A percentile compares a stretch with the other conserved stretches of the same genome.
These are phyloP conservation scores for Hepsetus odoe DNA, from an alignment of 2,113 vertebrate species.

Conservation along the genomic window DNA sequence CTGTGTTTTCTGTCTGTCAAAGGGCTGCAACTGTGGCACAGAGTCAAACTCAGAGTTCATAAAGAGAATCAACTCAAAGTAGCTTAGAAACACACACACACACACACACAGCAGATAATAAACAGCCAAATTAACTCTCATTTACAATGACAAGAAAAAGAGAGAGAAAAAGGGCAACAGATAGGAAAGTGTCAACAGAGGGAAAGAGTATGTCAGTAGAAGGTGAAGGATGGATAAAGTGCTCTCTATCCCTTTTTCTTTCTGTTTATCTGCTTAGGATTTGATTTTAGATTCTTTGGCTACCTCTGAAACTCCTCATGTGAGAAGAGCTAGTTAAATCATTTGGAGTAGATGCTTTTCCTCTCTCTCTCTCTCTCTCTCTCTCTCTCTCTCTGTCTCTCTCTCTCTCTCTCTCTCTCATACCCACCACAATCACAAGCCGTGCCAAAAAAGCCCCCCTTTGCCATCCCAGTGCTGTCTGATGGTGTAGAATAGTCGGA, in stretches of 20 bases:
- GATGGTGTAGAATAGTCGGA: background rate
- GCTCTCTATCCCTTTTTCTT: constrained; percentile 72
- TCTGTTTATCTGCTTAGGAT: constrained; percentile 75
- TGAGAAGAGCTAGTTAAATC: constrained; percentile 66
- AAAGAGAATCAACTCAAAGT: no score
- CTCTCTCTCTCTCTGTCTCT: no score
- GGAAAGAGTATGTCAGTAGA: constrained; percentile 52
- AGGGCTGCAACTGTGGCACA: no score
- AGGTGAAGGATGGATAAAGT: constrained; percentile 68
- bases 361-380: background rate
- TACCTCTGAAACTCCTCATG: constrained; percentile 65
- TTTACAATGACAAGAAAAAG: constrained; percentile 48
- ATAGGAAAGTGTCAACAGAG: constrained; percentile 6
- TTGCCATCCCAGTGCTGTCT: background rate
- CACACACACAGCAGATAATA: no score
- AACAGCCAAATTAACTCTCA: no score
- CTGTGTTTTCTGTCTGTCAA: no score
- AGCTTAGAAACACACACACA: no score
- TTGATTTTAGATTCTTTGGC: constrained; percentile 74
- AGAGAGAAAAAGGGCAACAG: constrained; percentile 33
- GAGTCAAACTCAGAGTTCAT: no score
- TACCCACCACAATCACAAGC: constrained; percentile 45
- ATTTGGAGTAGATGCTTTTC: constrained; percentile 63
- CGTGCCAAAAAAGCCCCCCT: constrained; percentile 2
- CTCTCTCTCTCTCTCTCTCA: background rate